phyloP scores from a whole-genome alignment of 2,797 vertebrate species.

The Aulostomus chinensis region DNA sequence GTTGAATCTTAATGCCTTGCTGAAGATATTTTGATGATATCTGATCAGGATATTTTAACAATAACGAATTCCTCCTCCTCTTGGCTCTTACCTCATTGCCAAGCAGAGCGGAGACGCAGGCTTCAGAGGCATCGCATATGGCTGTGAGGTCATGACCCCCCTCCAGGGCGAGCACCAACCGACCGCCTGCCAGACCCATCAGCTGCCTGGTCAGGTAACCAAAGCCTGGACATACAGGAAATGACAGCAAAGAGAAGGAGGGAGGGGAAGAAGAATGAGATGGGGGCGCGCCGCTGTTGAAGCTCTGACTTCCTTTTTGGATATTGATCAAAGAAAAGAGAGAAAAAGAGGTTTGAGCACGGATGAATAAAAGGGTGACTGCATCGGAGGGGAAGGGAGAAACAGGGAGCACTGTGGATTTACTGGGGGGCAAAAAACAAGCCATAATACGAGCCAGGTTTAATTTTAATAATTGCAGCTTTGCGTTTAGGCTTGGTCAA shows the following conservation, averaged over 20 bases:
- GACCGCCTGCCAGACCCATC: slow-evolving; percentile 94
- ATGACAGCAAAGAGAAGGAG: slow-evolving; percentile 58
- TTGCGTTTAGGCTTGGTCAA: slow-evolving; percentile 40
- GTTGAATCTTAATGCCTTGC: background rate
- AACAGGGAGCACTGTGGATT: slow-evolving; percentile 65
- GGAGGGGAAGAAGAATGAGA: slow-evolving; percentile 33
- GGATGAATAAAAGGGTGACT: slow-evolving; percentile 39
- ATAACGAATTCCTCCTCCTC: slow-evolving; percentile 10
- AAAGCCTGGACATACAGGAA: slow-evolving; percentile 87
- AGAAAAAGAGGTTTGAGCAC: slow-evolving; percentile 23
- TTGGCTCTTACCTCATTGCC: slow-evolving; percentile 89
- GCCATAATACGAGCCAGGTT: slow-evolving; percentile 77
- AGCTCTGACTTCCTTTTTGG: slow-evolving; percentile 60
- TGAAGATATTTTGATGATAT: slow-evolving; percentile 11
- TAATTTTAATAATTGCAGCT: slow-evolving; percentile 64
- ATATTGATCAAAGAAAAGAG: slow-evolving; percentile 59
- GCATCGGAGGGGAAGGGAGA: slow-evolving; percentile 48
- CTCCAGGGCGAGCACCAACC: slow-evolving; percentile 92
- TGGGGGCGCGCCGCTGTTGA: slow-evolving; percentile 16
- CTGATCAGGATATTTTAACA: slow-evolving; percentile 2
- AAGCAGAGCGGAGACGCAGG: slow-evolving; percentile 94
- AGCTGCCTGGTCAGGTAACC: slow-evolving; percentile 98
- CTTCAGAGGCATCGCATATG: slow-evolving; percentile 97
- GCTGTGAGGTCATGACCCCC: slow-evolving; percentile 98
- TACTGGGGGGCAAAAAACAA: slow-evolving; percentile 54